A percentile compares a stretch with the other conserved stretches of the same genome.
Conservation (phyloP, 2,888 invertebrate genomes). For the Acanthoscelides obtectus region DNA sequence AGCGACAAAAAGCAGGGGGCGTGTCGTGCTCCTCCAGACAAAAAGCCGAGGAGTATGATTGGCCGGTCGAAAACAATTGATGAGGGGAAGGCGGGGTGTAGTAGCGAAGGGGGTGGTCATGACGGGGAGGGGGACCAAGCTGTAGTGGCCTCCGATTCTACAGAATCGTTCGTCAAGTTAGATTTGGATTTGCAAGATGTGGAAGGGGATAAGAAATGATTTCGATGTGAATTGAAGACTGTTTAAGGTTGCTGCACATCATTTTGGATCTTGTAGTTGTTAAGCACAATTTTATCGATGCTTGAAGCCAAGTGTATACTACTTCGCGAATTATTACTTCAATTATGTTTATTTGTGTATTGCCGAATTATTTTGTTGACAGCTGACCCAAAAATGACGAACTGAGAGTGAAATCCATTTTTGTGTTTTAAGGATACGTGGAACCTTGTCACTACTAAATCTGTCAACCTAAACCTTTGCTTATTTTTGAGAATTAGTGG, state of each 20-base stretch:
- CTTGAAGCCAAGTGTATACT: neutral
- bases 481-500: too few species aligned
- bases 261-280: neutral
- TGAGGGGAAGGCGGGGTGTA: slow-evolving; percentile 8
- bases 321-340: too few species aligned
- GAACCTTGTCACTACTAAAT: too few species aligned
- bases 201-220: slow-evolving; percentile 24
- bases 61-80: slow-evolving; percentile 4
- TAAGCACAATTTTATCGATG: neutral
- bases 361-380: too few species aligned
- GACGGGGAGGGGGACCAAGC: slow-evolving; percentile 19
- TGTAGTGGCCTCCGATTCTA: slow-evolving; percentile 34
- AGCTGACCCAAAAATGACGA: too few species aligned
- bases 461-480: too few species aligned
- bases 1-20: slow-evolving; percentile 25
- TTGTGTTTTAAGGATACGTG: too few species aligned
- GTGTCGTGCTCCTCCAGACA: slow-evolving; percentile 15
- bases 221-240: neutral
- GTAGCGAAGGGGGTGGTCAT: slow-evolving; percentile 15
- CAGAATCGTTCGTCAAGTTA: slow-evolving; percentile 38
- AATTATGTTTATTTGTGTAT: too few species aligned
- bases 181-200: slow-evolving; percentile 30
- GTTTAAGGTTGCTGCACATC: neutral
- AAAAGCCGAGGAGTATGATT: slow-evolving; percentile 9
- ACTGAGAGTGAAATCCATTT: too few species aligned